A percentile compares a stretch with the other conserved stretches of the same genome.
Evolutionary conservation across 92 coral and sea anemone species (phyloP).

Genomic region (Bergia puertoricense): DNA sequence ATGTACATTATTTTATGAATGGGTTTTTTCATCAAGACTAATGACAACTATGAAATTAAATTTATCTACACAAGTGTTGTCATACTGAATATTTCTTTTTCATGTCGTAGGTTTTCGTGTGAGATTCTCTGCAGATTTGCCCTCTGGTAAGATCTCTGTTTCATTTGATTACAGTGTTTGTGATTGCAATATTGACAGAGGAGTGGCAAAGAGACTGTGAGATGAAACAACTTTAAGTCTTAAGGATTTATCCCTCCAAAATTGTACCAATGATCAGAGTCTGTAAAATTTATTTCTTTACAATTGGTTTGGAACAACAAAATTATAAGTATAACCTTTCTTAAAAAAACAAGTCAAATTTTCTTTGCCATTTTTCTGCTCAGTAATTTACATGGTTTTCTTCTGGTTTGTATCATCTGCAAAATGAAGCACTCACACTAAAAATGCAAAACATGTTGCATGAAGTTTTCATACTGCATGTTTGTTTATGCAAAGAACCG

Average conservation of each 20-base stretch:
- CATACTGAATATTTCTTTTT: slow-evolving; percentile 8
- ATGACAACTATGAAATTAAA: not conserved
- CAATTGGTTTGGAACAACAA: not conserved
- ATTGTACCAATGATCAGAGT: not conserved
- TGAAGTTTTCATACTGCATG: not conserved
- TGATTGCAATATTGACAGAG: slow-evolving; percentile 39
- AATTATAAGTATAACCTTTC: not conserved
- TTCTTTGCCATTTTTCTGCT: slow-evolving; percentile 32
- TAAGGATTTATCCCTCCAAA: not conserved
- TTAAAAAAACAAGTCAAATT: not conserved
- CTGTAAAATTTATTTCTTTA: not conserved
- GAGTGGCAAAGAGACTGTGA: slow-evolving; percentile 31
- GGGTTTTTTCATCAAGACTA: not conserved
- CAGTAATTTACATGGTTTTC: slow-evolving; percentile 34
- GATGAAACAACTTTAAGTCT: slow-evolving; percentile 1
- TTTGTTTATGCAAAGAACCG: not conserved
- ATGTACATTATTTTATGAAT: not conserved
- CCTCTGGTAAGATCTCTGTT: slow-evolving; percentile 85
- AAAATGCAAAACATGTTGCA: slow-evolving; percentile 8
- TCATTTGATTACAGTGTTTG: slow-evolving; percentile 20
- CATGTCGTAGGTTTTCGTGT: slow-evolving; percentile 83
- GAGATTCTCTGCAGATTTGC: slow-evolving; percentile 80
- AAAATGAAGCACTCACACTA: slow-evolving; percentile 29
- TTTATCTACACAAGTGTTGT: not conserved
- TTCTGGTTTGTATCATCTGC: slow-evolving; percentile 38